Percentiles rank a stretch among this genome's conserved stretches.
phyloP scores from a whole-genome alignment of 2,113 vertebrate species.

The Carollia perspicillata region DNA sequence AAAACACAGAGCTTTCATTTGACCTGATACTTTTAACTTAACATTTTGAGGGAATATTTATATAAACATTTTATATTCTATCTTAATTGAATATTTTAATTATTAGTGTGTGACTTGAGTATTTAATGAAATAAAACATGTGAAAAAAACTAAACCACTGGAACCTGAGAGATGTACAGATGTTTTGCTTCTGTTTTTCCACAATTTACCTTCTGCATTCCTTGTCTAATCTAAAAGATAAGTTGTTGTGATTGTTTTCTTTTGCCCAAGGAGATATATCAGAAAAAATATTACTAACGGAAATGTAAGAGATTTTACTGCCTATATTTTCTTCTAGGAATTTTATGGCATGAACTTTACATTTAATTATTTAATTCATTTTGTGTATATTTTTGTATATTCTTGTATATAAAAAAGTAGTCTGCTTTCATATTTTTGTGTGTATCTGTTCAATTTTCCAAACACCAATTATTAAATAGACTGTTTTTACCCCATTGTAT shows the following conservation, averaged over 20 bases:
- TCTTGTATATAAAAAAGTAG: not conserved
- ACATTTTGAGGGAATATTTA: not conserved
- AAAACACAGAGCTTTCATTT: not conserved
- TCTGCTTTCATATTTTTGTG: not conserved
- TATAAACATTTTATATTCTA: not conserved
- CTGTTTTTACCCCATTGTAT: not conserved
- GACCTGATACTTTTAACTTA: not conserved
- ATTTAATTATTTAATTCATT: not conserved
- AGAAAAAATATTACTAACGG: not conserved
- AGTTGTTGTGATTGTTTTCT: not conserved
- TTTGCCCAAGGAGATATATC: not conserved
- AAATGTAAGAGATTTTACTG: not conserved
- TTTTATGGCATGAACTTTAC: not conserved
- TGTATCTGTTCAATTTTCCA: not conserved
- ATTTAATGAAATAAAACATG: not conserved
- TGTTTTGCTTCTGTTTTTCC: not conserved
- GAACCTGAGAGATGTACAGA: not conserved
- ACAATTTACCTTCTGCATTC: not conserved
- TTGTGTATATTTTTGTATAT: not conserved
- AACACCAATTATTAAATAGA: not conserved
- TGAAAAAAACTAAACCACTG: not conserved
- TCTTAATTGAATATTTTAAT: not conserved
- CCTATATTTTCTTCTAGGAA: not conserved
- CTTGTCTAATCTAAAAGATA: not conserved
- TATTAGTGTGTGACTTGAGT: not conserved